Conservation (phyloP, 2,797 vertebrate genomes). For the Lagorchestes hirsutus region DNA sequence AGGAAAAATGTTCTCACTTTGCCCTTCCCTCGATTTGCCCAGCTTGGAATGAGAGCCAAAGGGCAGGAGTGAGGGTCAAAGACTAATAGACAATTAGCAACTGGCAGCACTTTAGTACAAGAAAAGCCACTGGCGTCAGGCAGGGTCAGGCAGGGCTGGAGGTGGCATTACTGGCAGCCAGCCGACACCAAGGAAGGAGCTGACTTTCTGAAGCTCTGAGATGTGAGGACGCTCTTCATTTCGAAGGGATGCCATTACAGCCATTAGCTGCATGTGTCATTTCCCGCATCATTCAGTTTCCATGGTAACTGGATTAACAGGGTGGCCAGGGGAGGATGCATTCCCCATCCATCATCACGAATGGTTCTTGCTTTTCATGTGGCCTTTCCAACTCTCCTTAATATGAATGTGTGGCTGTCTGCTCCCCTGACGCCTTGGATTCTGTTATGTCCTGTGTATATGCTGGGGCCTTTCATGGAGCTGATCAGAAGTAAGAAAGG, state of each 20-base stretch:
- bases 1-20: conserved; percentile 13
- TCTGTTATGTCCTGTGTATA: conserved; percentile 22
- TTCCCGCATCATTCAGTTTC: conserved; percentile 81
- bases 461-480: rapidly evolving
- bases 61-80: conserved; percentile 37
- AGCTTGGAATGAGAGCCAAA: conserved; percentile 53
- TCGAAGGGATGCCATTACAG: conserved; percentile 64
- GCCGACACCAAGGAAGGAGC: conserved; percentile 52
- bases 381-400: conserved; percentile 75
- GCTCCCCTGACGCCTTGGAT: conserved; percentile 66
- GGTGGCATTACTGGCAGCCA: neutral
- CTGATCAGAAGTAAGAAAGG: neutral
- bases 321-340: neutral
- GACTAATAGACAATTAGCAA: conserved; percentile 63
- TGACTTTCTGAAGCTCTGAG: conserved; percentile 61
- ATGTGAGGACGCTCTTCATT: conserved; percentile 57
- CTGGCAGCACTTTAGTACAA: conserved; percentile 51
- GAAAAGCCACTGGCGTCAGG: conserved; percentile 8
- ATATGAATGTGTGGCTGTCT: conserved; percentile 71
- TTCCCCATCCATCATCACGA: conserved; percentile 74
- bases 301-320: conserved; percentile 83
- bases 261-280: conserved; percentile 73
- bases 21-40: conserved; percentile 18
- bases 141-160: conserved; percentile 5
- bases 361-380: conserved; percentile 62